Percentiles rank a stretch among this genome's conserved stretches.
These are phyloP conservation scores for Corythoichthys haematopterus DNA, from an alignment of 2,113 vertebrate species.

Conservation along the genomic window DNA sequence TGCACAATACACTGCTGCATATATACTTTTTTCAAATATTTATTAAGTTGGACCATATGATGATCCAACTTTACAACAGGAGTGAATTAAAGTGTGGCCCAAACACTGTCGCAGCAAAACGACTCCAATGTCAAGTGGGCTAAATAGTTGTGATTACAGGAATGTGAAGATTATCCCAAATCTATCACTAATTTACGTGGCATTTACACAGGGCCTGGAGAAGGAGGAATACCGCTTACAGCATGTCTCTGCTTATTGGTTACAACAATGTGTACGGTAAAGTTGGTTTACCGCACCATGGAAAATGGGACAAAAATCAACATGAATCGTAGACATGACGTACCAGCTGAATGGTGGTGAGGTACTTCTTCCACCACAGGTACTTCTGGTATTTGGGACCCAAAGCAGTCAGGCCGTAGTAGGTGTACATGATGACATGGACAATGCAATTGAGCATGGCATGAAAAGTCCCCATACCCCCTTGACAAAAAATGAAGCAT, in stretches of 20 bases:
- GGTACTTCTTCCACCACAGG: constrained; percentile 97
- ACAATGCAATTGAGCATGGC: constrained; percentile 88
- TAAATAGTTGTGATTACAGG: background rate
- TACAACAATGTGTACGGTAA: background rate
- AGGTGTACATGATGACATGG: constrained; percentile 93
- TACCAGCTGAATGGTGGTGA: constrained; percentile 93
- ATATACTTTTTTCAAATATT: too few relatives aligned
- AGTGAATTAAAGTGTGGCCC: too few relatives aligned
- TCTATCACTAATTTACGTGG: too few relatives aligned
- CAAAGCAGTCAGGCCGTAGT: constrained; percentile 89
- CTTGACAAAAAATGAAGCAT: constrained; percentile 54
- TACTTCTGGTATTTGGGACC: constrained; percentile 88
- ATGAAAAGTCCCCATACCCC: constrained; percentile 95
- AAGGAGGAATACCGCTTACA: too few relatives aligned
- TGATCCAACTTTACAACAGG: too few relatives aligned
- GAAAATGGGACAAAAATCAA: background rate
- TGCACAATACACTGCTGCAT: too few relatives aligned
- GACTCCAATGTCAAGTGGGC: background rate
- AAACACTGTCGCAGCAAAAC: too few relatives aligned
- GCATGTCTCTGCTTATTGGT: background rate
- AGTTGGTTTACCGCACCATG: background rate
- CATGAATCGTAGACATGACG: constrained; percentile 33
- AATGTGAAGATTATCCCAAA: background rate
- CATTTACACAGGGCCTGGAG: too few relatives aligned
- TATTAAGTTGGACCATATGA: too few relatives aligned